Evolutionary conservation across 2,888 invertebrate genomes (phyloP), one percentile per base, ranked within the genome.

Genomic region (Agonopterix subpropinquella): DNA sequence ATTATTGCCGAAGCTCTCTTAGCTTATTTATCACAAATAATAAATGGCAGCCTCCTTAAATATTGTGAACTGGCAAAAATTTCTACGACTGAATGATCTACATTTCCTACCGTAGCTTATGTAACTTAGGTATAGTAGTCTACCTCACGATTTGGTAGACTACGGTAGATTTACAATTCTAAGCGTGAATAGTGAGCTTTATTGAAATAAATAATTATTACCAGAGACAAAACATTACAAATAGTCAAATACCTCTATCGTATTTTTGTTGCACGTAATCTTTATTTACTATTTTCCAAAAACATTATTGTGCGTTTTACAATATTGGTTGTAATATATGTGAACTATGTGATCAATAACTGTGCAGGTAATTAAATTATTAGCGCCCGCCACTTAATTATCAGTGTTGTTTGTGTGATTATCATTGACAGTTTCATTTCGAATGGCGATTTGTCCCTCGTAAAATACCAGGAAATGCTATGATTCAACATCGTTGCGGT

Each of bases 381-480:
- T 58, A 52, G 57, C 55, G 58, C 61, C 52, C 52, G 51, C 43
- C 53, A 56, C 46, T 1, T 45, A 45, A 28, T 44, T 48, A 55
- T 56, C 63, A 61, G 63, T 74, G 70, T 77, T 81, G 77, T 80
- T 82, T 80, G 76, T 79, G 75, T 78, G 77, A 76, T 57, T 68
- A 70, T 74, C 65, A 68, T 73, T 82, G 82, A 79, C 84, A 82
- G 79, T 79, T 79, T 80, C 63, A 64, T 79, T 80, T 82, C 77
- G 78, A 84, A 85, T 84, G 82, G 82, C 81, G 79, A 78, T 82
- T 77, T 78, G 77, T 69, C 72, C 65, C 65, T 80, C 73, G 72
- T 78, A 80, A 80, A 86, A 82, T 89, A 88, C 89, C 84, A 87
- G 87, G 88, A 89, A 89, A 87, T 85, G 80, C 84, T 83, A 82